Evolutionary conservation across 2,113 vertebrate species (phyloP).

Genomic region (Agelaius tricolor): DNA sequence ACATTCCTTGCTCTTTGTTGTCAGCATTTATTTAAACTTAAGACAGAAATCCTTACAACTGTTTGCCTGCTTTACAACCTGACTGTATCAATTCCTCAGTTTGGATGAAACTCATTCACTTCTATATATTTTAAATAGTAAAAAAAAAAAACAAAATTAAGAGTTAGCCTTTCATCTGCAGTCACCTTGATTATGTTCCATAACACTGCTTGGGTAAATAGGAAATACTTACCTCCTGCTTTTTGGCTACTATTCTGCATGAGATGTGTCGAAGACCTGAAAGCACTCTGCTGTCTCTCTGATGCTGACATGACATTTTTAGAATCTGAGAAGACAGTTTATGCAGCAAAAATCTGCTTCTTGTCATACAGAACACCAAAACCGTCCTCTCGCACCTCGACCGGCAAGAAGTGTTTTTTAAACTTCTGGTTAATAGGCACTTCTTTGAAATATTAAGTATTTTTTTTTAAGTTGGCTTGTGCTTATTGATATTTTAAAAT

Average conservation of each 20-base stretch:
- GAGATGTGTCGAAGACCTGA: not conserved
- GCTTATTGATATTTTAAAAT: not conserved
- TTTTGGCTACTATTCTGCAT: conserved; percentile 3
- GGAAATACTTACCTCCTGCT: conserved; percentile 22
- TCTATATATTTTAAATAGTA: not conserved
- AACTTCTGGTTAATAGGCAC: not conserved
- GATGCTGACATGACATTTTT: conserved; percentile 2
- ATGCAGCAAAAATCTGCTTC: not conserved
- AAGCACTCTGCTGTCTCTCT: not conserved
- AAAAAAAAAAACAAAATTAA: not conserved
- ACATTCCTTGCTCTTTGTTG: not conserved
- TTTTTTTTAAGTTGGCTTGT: not conserved
- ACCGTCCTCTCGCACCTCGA: not conserved
- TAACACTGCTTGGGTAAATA: not conserved
- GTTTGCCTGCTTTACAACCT: not conserved
- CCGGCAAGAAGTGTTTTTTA: not conserved
- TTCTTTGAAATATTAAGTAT: not conserved
- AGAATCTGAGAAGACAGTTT: not conserved
- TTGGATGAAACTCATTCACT: not conserved
- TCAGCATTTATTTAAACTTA: not conserved
- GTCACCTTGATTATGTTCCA: not conserved
- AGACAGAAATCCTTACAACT: not conserved
- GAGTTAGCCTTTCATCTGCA: not conserved
- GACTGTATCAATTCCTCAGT: not conserved
- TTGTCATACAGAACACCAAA: not conserved